Base-by-base conservation (phyloP, 2,888 invertebrate genomes). In the Napeogenes sylphis region DNA sequence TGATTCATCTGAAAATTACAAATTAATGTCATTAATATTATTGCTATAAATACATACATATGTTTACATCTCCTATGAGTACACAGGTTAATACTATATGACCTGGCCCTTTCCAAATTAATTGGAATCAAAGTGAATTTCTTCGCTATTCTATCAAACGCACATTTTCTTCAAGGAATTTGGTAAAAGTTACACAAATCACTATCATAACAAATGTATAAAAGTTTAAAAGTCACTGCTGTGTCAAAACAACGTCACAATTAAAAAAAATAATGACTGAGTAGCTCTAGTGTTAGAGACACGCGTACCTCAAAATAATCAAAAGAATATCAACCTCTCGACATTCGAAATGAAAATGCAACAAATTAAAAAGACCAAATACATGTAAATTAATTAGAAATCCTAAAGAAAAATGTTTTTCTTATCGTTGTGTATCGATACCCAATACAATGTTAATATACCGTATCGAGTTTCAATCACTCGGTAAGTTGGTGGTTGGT, bases 1-100 rank as follows among this genome's bases (percentile, higher is more conserved):
- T 97, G 97, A 93, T 97, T 97, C 97, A 97, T 97, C 97, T 97
- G 93, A 35, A 93, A 93, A 67, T 73, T 79, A 80, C 71, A 79
- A 47, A 58, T 30, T 30, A 42, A 3, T 21, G 42, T 38, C 12
- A 59, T 53, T 35, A n/a, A 51, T 47, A 58, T n/a, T 21, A 21
- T 42, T n/a, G 42, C 35, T 21, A 4, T 51, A 42, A 13, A 51
- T 45, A 13, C 4, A 38, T 5, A 38, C 30, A 33, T 46, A 33
- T 33, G 21, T 14, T 10, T 45, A 33, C 35, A 45, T 45, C 33
- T 33, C 45, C 14, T 47, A 51, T 21, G 21, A 21, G 21, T 53
- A 51, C 51, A 14, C 12, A 45, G 42, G 21, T 21, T 21, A 21
- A 21, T 21, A n/a, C n/a, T n/a, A n/a, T n/a, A 21, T 21, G 21